Base-by-base conservation (phyloP, 1,140 invertebrate genomes). In the Lasioglossum baleicum region DNA sequence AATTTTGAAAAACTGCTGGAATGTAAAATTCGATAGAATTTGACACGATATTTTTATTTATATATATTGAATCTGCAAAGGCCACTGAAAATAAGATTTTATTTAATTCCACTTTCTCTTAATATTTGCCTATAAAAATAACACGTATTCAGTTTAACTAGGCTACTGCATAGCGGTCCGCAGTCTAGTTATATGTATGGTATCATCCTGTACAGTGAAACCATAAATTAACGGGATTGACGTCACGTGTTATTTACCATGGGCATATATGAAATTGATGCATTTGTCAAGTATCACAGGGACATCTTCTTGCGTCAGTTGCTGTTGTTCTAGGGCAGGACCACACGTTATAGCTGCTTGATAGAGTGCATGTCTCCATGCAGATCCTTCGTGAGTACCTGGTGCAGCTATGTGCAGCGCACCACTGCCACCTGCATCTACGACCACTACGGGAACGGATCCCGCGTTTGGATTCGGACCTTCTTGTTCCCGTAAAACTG, bases 261-360 rank as follows among this genome's bases (percentile, higher is more conserved):
- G 95, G 20, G 95, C 95, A 84, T 96, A 97, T 75, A 98, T 95
- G 88, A 98, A 98, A 88, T 97, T 97, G 60, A 98, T 95, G 91
- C 97, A 98, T 90, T 97, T 98, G 83, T 98, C 97, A 3, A 98
- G 96, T 73, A 98, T 95, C 20, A 97, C 96, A 35, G 97, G 97
- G 44, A 98, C 95, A 90, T 98, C 95, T 80, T 97, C 96, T 83
- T 96, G 95, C 8, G 97, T 98, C 42, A 98, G 92, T 90, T 98
- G 97, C 90, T 98, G 97, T 83, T 98, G 96, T 60, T 95, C 94
- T 64, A 98, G 92, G 7, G 94, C 93, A 2, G 95, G 93, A 13
- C 97, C 97, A 91, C 97, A 97, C 82, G 95, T 95, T 67, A 96
- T 95, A 0, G 97, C 96, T 10, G 96, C 96, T 77, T 95, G 92